Evolutionary conservation across 2,797 vertebrate genomes (phyloP), one percentile per base, ranked within the genome.

Genomic region (Neosilurus mollespiculum): DNA sequence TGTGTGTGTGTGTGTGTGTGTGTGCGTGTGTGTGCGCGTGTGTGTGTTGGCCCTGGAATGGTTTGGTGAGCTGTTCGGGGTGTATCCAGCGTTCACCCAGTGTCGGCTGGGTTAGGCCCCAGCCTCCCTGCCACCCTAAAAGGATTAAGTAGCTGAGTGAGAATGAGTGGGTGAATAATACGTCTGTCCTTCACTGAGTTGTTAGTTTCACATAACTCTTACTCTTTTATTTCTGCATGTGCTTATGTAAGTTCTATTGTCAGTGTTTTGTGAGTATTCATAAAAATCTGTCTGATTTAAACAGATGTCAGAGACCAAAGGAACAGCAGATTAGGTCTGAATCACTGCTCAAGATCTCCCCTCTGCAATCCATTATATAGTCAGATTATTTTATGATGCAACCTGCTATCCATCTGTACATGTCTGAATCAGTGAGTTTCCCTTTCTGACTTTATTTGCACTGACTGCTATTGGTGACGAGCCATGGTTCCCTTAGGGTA

Each of bases 391-490:
- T 82, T 43, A 37, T 69, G 15, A 12, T 71, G 30, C 37, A 49
- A 16, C 24, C 56, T 53, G 22, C 58, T 56, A 9, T 75, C 16
- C 22, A 54, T 65, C 66, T 72, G 24, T 62, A 22, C 2, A 2
- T 76, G 43, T 62, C 77, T 51, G 22, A 79, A 64, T 75, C 71
- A 26, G 26, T 51, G 51, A 49, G 22, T 20, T 56, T 69, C 72
- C n/a, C 43, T 72, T 78, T 58, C 49, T 51, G 61, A 72, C 66
- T 66, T 72, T 53, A 83, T 61, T 80, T 66, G 58, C 59, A 7
- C 65, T 62, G 77, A 83, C 34, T 76, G 43, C 37, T 77, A 65
- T 83, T 86, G 75, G 37, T 67, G 77, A 49, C 43, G n/a, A 58
- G 67, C 67, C 73, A 67, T 6, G 20, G n/a, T 69, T 75, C 20